Evolutionary conservation across 2,113 vertebrate genomes (phyloP).

Genomic region (Salvelinus alpinus): DNA sequence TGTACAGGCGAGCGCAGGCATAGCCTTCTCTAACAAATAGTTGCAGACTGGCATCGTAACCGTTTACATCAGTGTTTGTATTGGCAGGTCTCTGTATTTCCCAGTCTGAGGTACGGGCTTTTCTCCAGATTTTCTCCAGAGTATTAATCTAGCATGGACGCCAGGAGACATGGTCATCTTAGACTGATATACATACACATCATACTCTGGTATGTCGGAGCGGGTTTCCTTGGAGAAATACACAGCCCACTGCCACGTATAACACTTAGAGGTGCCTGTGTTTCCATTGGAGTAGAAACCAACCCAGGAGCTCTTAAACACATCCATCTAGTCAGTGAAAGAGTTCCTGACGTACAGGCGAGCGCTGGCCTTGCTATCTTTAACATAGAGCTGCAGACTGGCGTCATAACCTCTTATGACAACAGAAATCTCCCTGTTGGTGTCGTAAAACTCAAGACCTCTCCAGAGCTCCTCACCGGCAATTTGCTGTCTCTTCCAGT

Average conservation of each 20-base stretch:
- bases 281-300: slow-evolving; percentile 46
- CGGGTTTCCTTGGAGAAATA: slow-evolving; percentile 28
- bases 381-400: slow-evolving; percentile 45
- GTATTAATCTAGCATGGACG: no score
- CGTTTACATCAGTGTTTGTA: not conserved
- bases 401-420: not conserved
- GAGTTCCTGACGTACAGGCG: slow-evolving; percentile 36
- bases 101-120: no score
- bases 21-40: slow-evolving; percentile 50
- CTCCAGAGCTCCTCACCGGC: not conserved
- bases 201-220: not conserved
- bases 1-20: slow-evolving; percentile 41
- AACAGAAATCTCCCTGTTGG: not conserved
- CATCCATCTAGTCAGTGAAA: slow-evolving; percentile 30
- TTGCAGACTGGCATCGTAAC: slow-evolving; percentile 22
- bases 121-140: no score
- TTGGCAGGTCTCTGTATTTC: no score
- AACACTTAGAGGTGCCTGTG: slow-evolving; percentile 12
- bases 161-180: slow-evolving; percentile 1
- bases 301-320: slow-evolving; percentile 45
- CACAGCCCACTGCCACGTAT: slow-evolving; percentile 55
- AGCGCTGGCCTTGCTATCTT: slow-evolving; percentile 50
- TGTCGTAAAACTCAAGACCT: not conserved
- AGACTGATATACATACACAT: slow-evolving; percentile 47
- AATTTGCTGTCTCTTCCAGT: no score